Percentiles rank a stretch among this genome's conserved stretches.
Evolutionary conservation across 2,888 invertebrate species (phyloP).

Genomic region (Trachelus stipa): DNA sequence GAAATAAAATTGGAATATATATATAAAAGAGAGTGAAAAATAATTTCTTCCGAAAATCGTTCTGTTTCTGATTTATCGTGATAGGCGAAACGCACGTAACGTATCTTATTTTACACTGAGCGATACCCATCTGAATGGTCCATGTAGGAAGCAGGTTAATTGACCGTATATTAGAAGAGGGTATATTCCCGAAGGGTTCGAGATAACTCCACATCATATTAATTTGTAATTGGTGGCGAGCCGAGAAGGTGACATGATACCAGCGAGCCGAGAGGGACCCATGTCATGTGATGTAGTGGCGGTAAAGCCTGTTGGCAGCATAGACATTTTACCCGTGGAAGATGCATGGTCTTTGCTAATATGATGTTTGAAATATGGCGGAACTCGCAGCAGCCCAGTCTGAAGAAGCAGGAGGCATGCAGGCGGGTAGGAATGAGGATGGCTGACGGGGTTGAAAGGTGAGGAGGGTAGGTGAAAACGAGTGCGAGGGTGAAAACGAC

Average conservation of each 20-base stretch:
- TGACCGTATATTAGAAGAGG: constrained; percentile 40
- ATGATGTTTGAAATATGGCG: constrained; percentile 61
- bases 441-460: neutral
- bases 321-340: constrained; percentile 58
- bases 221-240: constrained; percentile 56
- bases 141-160: constrained; percentile 48
- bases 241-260: constrained; percentile 50
- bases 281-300: constrained; percentile 52
- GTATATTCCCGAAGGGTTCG: constrained; percentile 40
- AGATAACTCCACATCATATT: constrained; percentile 50
- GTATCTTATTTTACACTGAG: neutral
- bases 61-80: neutral
- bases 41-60: neutral
- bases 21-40: too few relatives aligned
- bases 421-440: neutral
- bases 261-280: constrained; percentile 42
- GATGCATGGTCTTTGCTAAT: constrained; percentile 59
- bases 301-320: constrained; percentile 47
- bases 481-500: neutral
- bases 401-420: neutral
- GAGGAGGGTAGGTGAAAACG: neutral
- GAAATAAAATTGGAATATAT: too few relatives aligned
- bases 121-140: neutral
- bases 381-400: constrained; percentile 33
- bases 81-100: neutral